phyloP scores from a whole-genome alignment of 2,113 vertebrate genomes.

The Patagioenas fasciata region DNA sequence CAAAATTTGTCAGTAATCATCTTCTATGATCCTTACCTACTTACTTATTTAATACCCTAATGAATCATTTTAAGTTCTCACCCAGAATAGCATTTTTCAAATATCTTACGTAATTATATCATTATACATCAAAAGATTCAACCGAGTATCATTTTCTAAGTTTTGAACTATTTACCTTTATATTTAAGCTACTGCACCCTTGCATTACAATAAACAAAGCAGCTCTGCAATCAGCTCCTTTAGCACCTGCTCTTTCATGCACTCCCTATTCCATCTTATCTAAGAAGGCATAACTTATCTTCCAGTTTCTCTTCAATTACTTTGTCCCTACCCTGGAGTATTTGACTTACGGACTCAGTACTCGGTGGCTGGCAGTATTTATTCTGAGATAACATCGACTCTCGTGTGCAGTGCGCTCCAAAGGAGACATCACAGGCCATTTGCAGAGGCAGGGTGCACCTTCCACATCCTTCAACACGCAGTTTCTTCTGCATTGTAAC shows the following conservation, averaged over 20 bases:
- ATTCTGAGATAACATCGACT: not conserved
- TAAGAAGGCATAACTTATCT: not conserved
- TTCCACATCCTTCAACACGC: rapidly evolving
- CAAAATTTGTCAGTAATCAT: not conserved
- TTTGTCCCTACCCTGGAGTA: not conserved
- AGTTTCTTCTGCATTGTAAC: not conserved
- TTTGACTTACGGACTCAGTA: not conserved
- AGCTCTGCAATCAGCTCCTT: not conserved
- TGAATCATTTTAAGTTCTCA: not conserved
- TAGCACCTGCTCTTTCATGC: not conserved
- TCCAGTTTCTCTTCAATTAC: not conserved
- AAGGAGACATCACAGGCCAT: not conserved
- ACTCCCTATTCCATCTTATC: not conserved
- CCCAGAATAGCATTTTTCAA: not conserved
- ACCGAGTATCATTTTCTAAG: not conserved
- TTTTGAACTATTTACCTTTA: not conserved
- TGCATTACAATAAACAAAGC: not conserved
- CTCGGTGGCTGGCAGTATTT: not conserved
- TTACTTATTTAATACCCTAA: not conserved
- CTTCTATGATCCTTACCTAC: not conserved
- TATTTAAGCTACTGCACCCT: not conserved
- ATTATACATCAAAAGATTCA: not conserved
- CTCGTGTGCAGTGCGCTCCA: not conserved
- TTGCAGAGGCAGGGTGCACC: not conserved
- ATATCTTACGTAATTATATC: not conserved